A percentile compares a stretch with the other conserved stretches of the same genome.
phyloP scores from a whole-genome alignment of 2,888 invertebrate species.

The Pedicia rivosa region DNA sequence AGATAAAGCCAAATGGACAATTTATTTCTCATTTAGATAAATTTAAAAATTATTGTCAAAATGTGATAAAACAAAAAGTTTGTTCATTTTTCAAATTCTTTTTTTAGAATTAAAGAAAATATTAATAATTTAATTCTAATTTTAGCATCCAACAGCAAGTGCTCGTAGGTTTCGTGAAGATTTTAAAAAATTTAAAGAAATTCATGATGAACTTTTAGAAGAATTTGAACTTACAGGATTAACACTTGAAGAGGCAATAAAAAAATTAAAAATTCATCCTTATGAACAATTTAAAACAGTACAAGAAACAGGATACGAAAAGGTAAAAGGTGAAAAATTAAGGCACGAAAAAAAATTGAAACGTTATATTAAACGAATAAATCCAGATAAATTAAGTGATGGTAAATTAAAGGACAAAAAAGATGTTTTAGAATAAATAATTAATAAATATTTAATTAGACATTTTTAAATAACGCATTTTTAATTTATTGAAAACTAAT shows the following conservation, averaged over 20 bases:
- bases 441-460: no score
- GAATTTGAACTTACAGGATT: slow-evolving; percentile 30
- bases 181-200: slow-evolving; percentile 31
- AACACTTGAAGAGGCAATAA: slow-evolving; percentile 26
- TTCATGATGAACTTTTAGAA: slow-evolving; percentile 33
- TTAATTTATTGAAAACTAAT: no score
- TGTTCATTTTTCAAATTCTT: slow-evolving; percentile 11
- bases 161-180: slow-evolving; percentile 22
- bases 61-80: slow-evolving; percentile 36
- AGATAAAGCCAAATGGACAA: slow-evolving; percentile 41
- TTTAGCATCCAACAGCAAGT: slow-evolving; percentile 5
- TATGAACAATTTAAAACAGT: slow-evolving; percentile 44
- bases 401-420: no score
- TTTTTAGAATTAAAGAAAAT: background rate
- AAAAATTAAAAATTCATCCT: slow-evolving; percentile 36
- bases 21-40: slow-evolving; percentile 45
- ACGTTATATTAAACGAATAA: slow-evolving; percentile 28
- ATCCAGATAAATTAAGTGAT: slow-evolving; percentile 19
- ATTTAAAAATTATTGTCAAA: slow-evolving; percentile 40
- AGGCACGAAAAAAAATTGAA: slow-evolving; percentile 21
- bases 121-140: slow-evolving; percentile 1
- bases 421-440: no score
- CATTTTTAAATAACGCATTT: no score
- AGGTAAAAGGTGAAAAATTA: slow-evolving; percentile 20
- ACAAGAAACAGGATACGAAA: slow-evolving; percentile 22